Percentiles rank a stretch among this genome's conserved stretches.
Evolutionary conservation across 2,797 vertebrate genomes (phyloP).

Genomic region (Mastacembelus armatus): DNA sequence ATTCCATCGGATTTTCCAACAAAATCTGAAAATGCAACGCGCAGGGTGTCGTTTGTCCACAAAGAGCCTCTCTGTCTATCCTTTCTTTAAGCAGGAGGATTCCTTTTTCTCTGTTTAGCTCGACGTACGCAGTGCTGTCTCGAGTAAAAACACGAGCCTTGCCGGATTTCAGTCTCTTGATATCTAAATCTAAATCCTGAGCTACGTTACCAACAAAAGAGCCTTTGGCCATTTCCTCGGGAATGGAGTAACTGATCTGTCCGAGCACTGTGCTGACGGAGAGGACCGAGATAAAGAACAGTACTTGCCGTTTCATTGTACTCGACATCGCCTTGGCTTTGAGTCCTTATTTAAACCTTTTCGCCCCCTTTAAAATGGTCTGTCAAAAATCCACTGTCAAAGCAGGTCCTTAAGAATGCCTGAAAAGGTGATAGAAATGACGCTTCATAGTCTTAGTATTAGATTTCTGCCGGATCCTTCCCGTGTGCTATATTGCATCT

Average conservation of each 20-base stretch:
- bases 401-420: neutral
- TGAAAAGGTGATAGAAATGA: neutral
- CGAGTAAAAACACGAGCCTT: slow-evolving; percentile 32
- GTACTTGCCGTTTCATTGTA: slow-evolving; percentile 29
- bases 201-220: slow-evolving; percentile 36
- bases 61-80: slow-evolving; percentile 75
- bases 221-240: slow-evolving; percentile 39
- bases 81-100: slow-evolving; percentile 34
- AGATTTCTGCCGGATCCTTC: neutral
- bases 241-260: slow-evolving; percentile 42
- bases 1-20: slow-evolving; percentile 75
- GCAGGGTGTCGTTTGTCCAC: slow-evolving; percentile 69
- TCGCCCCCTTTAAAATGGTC: neutral
- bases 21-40: slow-evolving; percentile 67
- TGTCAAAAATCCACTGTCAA: neutral
- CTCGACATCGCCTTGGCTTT: neutral
- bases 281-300: slow-evolving; percentile 28
- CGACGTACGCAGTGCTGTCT: slow-evolving; percentile 23
- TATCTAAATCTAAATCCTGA: slow-evolving; percentile 38
- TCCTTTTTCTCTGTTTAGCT: slow-evolving; percentile 39
- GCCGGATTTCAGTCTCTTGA: slow-evolving; percentile 17
- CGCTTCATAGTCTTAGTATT: accelerated
- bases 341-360: neutral
- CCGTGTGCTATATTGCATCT: neutral
- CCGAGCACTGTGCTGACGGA: neutral